Evolutionary conservation across 2,888 invertebrate species (phyloP), one percentile per base, ranked within the genome.

Genomic region (Melolontha melolontha): DNA sequence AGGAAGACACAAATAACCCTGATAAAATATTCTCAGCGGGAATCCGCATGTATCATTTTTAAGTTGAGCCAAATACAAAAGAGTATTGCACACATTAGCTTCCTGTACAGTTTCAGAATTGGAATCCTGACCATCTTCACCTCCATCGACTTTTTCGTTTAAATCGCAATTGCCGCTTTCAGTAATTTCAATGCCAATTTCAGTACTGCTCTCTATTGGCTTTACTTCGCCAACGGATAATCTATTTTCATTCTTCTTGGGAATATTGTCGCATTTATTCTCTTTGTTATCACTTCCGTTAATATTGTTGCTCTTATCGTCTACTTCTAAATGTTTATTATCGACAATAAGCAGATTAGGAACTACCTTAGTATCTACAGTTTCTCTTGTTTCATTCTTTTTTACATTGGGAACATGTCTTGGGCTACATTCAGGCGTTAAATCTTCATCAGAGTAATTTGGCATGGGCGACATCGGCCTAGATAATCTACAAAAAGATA

Each of bases 1-100:
- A 14, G 99, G 98, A 82, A 98, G 89, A 82, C 97, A 98, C 12
- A 98, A 87, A 79, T 94, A 93, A 54, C 98, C 98, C 84, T 95
- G 92, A 40, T 92, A 90, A 83, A 96, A 97, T 66, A 97, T 87
- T 52, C 90, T 87, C 40, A 98, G 84, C 0, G 98, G 98, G 75
- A 97, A 90, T 10, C 97, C 97, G 82, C 94, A 96, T 63, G 91
- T 88, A 77, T 91, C 84, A 64, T 88, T 87, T 79, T 89, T 88
- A 66, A 92, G 84, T 75, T 91, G 90, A 34, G 90, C 89, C 47
- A 88, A 83, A 71, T 85, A 84, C 0, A 87, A 87, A 77, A 92
- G 85, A 77, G 87, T 90, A 71, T 87, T 89, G 47, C 90, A 85
- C 17, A 85, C 81, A 40, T 82, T 81, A 10, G 84, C 83, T 70